Conservation (phyloP, 2,113 vertebrate species). For the Scatophagus argus region DNA sequence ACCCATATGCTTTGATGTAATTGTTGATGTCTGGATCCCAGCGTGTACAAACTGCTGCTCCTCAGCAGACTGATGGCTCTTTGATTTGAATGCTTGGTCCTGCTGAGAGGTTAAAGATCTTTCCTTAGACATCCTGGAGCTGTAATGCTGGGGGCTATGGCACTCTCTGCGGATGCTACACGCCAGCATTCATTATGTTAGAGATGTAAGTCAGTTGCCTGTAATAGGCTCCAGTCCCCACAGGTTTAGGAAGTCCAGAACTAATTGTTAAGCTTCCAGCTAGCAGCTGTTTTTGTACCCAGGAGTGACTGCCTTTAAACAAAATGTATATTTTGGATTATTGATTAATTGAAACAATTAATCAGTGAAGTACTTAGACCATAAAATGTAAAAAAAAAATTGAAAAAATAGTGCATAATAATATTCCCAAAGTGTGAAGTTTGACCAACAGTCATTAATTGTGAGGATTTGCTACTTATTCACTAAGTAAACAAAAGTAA, state of each 20-base stretch:
- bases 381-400: neutral
- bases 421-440: neutral
- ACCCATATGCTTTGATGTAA: slow-evolving; percentile 52
- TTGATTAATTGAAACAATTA: neutral
- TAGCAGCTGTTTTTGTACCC: slow-evolving; percentile 6
- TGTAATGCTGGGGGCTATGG: slow-evolving; percentile 16
- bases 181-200: slow-evolving; percentile 44
- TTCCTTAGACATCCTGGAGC: slow-evolving; percentile 24
- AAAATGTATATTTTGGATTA: neutral
- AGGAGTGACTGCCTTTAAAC: neutral
- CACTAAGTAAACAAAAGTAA: too few relatives aligned
- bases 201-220: neutral
- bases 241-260: neutral
- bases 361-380: neutral
- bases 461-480: neutral
- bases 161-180: slow-evolving; percentile 29
- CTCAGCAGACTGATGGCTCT: slow-evolving; percentile 36
- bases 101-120: slow-evolving; percentile 51
- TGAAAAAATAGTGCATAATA: neutral
- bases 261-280: neutral
- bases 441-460: neutral
- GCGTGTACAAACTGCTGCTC: slow-evolving; percentile 11
- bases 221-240: neutral
- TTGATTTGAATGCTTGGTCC: slow-evolving; percentile 35
- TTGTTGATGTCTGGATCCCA: slow-evolving; percentile 50